Percentiles rank a stretch among this genome's conserved stretches.
Conservation (phyloP, 2,113 vertebrate genomes). For the Nycticebus coucang region DNA sequence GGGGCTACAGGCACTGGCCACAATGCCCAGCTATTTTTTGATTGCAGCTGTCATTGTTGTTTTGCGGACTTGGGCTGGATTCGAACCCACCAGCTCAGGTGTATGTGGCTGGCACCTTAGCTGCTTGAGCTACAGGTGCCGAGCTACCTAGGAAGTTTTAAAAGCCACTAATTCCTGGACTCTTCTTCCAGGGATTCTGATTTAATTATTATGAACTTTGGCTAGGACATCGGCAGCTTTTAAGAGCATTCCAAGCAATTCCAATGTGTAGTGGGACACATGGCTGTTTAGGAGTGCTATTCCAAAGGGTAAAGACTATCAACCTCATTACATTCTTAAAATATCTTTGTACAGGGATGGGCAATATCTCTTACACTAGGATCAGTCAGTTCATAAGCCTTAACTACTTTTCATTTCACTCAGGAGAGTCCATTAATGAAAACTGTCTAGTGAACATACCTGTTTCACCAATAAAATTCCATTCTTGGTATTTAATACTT, state of each 20-base stretch:
- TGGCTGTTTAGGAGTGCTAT: background rate
- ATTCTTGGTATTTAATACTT: constrained; percentile 1
- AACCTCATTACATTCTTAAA: constrained; percentile 37
- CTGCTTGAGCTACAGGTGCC: no score
- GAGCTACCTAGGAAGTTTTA: background rate
- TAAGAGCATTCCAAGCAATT: background rate
- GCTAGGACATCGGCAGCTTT: background rate
- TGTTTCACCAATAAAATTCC: background rate
- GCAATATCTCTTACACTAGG: background rate
- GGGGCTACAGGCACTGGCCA: no score
- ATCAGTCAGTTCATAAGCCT: background rate
- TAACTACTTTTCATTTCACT: constrained; percentile 25
- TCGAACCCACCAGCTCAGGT: no score
- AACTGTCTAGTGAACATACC: background rate
- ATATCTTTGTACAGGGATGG: background rate
- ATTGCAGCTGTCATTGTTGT: no score
- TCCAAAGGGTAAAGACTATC: background rate
- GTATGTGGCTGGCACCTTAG: no score
- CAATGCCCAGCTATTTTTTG: no score
- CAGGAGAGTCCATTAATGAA: background rate
- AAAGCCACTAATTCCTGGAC: background rate
- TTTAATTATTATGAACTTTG: background rate
- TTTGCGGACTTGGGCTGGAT: no score
- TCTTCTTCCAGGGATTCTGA: background rate
- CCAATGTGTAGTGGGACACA: background rate